Evolutionary conservation across 2,888 invertebrate species (phyloP), one percentile per base, ranked within the genome.

Genomic region (Eupithecia inturbata): DNA sequence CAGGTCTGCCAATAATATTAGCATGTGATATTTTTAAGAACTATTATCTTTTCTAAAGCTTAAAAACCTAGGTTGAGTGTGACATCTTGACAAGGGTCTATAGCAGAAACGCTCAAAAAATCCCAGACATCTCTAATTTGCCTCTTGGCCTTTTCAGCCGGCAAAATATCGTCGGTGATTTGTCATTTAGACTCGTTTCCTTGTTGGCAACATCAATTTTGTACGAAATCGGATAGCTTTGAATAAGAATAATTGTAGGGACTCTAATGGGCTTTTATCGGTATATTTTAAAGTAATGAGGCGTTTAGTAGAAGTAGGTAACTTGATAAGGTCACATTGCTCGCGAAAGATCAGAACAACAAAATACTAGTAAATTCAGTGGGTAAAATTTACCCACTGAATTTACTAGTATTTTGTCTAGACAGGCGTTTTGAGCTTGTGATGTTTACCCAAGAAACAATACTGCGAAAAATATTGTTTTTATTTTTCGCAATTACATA

Each of bases 81-180:
- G 22, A 36, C 31, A 36, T 19, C 64, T 64, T 36, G 36, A 64
- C 19, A 36, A 36, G 64, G 36, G 33, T 64, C 9, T 19, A n/a
- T 14, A 64, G 12, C 12, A 26, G 33, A 16, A 28, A n/a, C n/a
- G 31, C 36, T 60, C 86, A 84, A 87, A 89, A 90, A 87, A 84
- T 84, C 72, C 70, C 49, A 45, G 67, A 70, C 31, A 64, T 68
- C 57, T 74, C 74, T 89, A 90, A 90, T 90, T 90, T 90, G 84
- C 84, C 83, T 82, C 83, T 85, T 85, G 84, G 82, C 82, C 84
- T 83, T 84, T 83, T 82, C 80, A 85, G 84, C 83, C 79, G 78
- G 84, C 87, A 86, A 90, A 84, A 87, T 88, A 89, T 73, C 22
- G 67, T 26, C 39, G 67, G 72, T 67, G 67, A 76, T 76, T 76